These are phyloP conservation scores for Orgyia antiqua DNA, from an alignment of 2,888 invertebrate genomes.

Conservation along the genomic window DNA sequence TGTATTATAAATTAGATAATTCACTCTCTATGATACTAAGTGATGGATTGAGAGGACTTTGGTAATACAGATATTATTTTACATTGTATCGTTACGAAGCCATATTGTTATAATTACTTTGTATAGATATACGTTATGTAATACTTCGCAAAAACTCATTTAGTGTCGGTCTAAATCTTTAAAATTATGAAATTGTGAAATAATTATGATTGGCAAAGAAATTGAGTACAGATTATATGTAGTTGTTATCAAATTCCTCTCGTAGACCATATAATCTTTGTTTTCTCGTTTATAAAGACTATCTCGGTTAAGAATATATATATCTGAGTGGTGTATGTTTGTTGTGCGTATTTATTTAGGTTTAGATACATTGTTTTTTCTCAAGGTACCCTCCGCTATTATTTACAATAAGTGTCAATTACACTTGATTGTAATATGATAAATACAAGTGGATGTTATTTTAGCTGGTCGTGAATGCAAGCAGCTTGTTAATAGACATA, in stretches of 20 bases:
- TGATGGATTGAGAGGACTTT: constrained; percentile 21
- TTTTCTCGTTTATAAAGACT: constrained; percentile 25
- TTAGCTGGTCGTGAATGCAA: constrained; percentile 8
- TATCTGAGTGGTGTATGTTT: too few relatives aligned
- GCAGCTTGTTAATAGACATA: constrained; percentile 5
- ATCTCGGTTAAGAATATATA: too few relatives aligned
- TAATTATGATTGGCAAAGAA: too few relatives aligned
- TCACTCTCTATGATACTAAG: constrained; percentile 24
- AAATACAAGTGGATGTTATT: constrained; percentile 8
- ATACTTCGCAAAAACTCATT: too few relatives aligned
- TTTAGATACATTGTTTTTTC: constrained; percentile 25
- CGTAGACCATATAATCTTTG: constrained; percentile 10
- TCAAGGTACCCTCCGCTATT: constrained; percentile 30
- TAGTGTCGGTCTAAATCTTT: background rate
- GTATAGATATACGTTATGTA: constrained; percentile 8
- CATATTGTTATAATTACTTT: constrained; percentile 6
- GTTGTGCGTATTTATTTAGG: constrained; percentile 32
- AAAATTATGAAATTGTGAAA: too few relatives aligned
- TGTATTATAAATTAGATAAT: constrained; percentile 33
- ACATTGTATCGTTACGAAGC: background rate
- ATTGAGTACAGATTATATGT: too few relatives aligned
- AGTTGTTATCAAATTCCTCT: constrained; percentile 18
- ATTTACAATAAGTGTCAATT: constrained; percentile 24
- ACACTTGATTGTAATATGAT: constrained; percentile 14
- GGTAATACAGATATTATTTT: constrained; percentile 11